Evolutionary conservation across 2,113 vertebrate genomes (phyloP).

Genomic region (Menidia beryllina): DNA sequence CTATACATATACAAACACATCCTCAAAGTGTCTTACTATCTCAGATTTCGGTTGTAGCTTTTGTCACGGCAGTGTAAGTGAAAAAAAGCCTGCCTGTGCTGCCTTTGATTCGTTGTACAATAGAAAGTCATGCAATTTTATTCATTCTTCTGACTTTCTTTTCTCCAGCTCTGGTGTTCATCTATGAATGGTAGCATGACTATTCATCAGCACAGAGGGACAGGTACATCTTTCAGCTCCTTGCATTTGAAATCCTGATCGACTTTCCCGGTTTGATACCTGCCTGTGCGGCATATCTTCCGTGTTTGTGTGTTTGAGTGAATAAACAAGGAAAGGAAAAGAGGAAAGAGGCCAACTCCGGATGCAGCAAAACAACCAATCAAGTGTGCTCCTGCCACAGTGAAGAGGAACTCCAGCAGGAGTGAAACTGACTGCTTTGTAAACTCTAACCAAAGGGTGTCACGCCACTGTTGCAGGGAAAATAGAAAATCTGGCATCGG

Average conservation of each 20-base stretch:
- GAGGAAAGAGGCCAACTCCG: neutral
- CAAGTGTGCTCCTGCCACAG: too few relatives aligned
- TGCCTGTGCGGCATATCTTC: neutral
- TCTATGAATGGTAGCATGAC: neutral
- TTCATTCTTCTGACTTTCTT: neutral
- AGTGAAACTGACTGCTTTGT: neutral
- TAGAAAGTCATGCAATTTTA: neutral
- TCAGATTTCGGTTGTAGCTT: too few relatives aligned
- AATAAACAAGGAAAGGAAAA: neutral
- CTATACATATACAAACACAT: too few relatives aligned
- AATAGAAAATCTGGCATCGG: slow-evolving; percentile 4
- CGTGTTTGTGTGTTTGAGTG: too few relatives aligned
- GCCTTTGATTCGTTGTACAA: neutral
- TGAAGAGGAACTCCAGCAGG: neutral
- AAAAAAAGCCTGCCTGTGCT: neutral
- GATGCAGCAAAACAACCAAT: neutral
- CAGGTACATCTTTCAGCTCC: neutral
- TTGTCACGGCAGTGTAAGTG: too few relatives aligned
- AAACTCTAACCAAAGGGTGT: neutral
- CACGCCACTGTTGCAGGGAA: neutral
- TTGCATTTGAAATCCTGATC: neutral
- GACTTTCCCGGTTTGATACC: neutral
- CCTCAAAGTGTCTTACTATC: too few relatives aligned
- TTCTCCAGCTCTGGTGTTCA: neutral
- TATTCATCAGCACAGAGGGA: neutral